Conservation (phyloP, 2,797 vertebrate species). For the Balearica regulorum region DNA sequence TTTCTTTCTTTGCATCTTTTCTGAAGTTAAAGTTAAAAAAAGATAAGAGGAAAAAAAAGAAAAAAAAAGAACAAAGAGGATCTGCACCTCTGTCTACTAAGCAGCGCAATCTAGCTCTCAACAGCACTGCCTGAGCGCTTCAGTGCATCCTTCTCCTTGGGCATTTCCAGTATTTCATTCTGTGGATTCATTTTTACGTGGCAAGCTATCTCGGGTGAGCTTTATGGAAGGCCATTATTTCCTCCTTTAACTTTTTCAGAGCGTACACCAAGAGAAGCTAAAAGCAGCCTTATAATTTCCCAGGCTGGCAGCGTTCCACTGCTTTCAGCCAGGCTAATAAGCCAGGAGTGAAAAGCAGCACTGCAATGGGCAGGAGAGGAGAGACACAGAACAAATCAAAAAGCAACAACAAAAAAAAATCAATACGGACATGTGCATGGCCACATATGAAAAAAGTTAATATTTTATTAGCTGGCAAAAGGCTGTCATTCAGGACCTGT, state of each 20-base stretch:
- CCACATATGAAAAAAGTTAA: not conserved
- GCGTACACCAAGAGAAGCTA: not conserved
- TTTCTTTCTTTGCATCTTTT: not conserved
- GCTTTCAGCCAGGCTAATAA: not conserved
- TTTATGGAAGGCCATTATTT: not conserved
- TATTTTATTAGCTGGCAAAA: not conserved
- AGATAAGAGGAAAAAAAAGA: not conserved
- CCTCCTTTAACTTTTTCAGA: not conserved
- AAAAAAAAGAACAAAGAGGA: not conserved
- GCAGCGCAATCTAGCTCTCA: not conserved
- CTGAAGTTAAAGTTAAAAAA: not conserved
- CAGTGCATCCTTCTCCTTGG: not conserved
- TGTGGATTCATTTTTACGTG: not conserved
- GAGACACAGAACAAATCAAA: not conserved
- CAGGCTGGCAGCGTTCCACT: not conserved
- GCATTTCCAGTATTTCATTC: not conserved
- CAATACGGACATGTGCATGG: fast-evolving
- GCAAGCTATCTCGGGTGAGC: not conserved
- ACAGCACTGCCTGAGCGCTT: not conserved
- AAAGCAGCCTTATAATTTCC: not conserved
- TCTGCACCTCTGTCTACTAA: not conserved
- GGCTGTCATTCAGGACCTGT: not conserved
- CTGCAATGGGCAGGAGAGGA: not conserved
- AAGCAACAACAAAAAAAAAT: not conserved
- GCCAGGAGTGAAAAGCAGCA: not conserved